Evolutionary conservation across 2,113 vertebrate genomes (phyloP).

Genomic region (Bolborhynchus lineola): DNA sequence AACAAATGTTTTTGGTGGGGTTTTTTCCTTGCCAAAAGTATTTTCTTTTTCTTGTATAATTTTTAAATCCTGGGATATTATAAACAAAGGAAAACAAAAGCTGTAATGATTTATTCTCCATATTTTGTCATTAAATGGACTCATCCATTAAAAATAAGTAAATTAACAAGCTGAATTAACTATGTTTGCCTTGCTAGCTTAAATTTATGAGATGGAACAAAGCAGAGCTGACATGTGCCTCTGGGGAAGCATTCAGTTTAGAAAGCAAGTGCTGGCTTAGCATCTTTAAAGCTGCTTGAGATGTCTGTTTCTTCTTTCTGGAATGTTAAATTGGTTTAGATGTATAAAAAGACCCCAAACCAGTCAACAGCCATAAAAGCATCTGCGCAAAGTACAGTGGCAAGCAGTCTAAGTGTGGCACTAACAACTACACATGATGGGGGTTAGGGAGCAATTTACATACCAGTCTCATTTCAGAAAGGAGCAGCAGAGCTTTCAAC

Average conservation of each 20-base stretch:
- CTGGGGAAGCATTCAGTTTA: constrained; percentile 2
- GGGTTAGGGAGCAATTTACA: background rate
- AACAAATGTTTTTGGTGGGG: background rate
- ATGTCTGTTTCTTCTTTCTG: constrained; percentile 19
- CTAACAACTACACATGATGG: background rate
- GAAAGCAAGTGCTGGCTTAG: constrained; percentile 27
- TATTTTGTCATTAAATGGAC: background rate
- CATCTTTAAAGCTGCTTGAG: constrained; percentile 27
- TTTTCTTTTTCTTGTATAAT: background rate
- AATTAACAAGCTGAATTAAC: constrained; percentile 55
- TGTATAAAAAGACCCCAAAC: constrained; percentile 11
- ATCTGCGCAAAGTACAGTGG: background rate
- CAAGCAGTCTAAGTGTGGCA: background rate
- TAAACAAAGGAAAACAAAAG: background rate
- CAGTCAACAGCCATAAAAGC: background rate
- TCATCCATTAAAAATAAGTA: background rate
- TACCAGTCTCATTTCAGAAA: background rate
- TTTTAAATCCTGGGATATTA: background rate
- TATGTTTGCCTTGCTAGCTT: background rate
- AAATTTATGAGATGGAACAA: constrained; percentile 59
- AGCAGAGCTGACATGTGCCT: constrained; percentile 25
- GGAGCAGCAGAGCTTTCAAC: background rate
- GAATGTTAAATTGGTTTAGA: constrained; percentile 10
- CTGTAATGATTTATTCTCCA: background rate
- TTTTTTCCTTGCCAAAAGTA: background rate